phyloP scores from a whole-genome alignment of 2,888 invertebrate genomes.

The Eristalis intricaria region DNA sequence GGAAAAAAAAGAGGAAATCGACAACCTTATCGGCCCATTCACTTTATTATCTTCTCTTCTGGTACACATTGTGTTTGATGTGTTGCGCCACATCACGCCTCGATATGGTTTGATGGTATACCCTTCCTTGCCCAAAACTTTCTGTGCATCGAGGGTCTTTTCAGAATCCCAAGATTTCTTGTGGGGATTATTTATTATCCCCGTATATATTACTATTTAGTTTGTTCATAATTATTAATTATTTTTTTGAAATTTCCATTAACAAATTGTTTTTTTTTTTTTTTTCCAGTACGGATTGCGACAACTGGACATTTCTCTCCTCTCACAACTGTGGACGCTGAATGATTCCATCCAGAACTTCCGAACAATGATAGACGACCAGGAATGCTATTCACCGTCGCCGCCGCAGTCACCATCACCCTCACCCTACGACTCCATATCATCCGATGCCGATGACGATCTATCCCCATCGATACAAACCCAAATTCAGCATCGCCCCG shows the following conservation, averaged over 20 bases:
- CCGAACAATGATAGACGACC: constrained; percentile 84
- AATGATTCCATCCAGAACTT: constrained; percentile 96
- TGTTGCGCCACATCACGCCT: too few species aligned
- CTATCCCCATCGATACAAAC: constrained; percentile 67
- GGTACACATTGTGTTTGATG: too few species aligned
- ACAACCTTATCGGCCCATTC: too few species aligned
- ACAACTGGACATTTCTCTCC: constrained; percentile 92
- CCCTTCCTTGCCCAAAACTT: too few species aligned
- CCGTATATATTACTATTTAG: too few species aligned
- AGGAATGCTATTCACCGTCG: constrained; percentile 77
- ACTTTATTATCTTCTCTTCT: too few species aligned
- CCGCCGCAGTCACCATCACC: constrained; percentile 77
- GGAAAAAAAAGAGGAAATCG: too few species aligned
- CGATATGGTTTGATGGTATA: too few species aligned
- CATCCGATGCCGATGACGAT: constrained; percentile 78
- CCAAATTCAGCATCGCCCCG: constrained; percentile 54
- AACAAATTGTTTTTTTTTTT: constrained; percentile 68
- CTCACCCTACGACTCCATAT: constrained; percentile 79
- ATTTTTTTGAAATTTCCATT: not conserved
- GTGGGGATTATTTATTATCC: too few species aligned
- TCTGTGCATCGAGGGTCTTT: too few species aligned
- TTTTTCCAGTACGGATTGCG: constrained; percentile 92
- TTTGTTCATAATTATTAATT: not conserved
- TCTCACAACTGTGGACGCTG: constrained; percentile 95
- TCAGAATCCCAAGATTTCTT: too few species aligned